Evolutionary conservation across 1,140 invertebrate genomes (phyloP), one percentile per base, ranked within the genome.

Genomic region (Atta cephalotes): DNA sequence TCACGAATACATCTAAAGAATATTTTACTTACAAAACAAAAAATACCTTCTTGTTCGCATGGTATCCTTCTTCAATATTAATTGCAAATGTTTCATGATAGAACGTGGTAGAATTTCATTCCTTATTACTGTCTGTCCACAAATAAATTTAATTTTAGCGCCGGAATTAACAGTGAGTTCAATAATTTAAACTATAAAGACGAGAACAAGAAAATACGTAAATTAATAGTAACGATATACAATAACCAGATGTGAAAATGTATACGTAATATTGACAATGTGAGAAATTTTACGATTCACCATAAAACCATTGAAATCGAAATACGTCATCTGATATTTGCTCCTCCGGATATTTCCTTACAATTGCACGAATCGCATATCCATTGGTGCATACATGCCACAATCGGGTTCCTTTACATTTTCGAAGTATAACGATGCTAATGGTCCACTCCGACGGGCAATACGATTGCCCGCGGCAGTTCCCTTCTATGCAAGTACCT

Each of bases 391-490:
- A 51, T 2, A 71, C 28, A 53, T 56, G 56, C 56, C 56, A 39
- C 65, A 35, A 56, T 88, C 86, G 76, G 66, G 56, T 49, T 87
- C 89, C 89, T 90, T 91, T 88, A 90, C 86, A 74, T 87, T 84
- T 90, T 78, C 84, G 5, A 87, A 90, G 89, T 90, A 90, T 88
- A 90, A 91, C 87, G 78, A 90, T 79, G 77, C 71, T 90, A 90
- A 91, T 90, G 76, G 89, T 70, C 62, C 85, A 65, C 76, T 78
- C 60, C 77, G 60, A 79, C 60, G 86, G 89, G 80, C 86, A 90
- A 81, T 88, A 88, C 88, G 89, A 90, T 90, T 90, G 89, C 72
- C 68, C 68, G 74, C 63, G 82, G 87, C 79, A 62, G 62, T 72
- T 72, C 77, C n/a, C 66, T 84, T 84, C 86, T 86, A 56, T 78